Conservation (phyloP, 2,888 invertebrate species). For the Heliconius hortense region DNA sequence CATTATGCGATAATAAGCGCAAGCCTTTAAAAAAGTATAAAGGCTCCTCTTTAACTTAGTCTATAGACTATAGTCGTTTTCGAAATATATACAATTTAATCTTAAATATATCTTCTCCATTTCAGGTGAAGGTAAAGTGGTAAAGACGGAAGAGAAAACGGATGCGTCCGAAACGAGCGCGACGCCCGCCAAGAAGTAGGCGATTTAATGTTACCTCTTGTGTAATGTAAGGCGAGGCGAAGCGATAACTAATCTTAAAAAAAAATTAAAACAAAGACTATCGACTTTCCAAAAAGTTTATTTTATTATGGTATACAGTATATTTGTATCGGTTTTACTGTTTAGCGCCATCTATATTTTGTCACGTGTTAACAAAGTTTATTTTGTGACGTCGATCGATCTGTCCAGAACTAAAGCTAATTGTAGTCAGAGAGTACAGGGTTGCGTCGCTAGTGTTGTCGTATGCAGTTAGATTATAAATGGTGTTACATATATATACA, state of each 20-base stretch:
- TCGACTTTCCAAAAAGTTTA: constrained; percentile 35
- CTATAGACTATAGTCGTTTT: neutral
- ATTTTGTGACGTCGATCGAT: constrained; percentile 68
- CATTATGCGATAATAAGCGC: no score
- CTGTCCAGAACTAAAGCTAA: constrained; percentile 68
- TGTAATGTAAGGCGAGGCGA: neutral
- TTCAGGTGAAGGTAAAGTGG: constrained; percentile 76
- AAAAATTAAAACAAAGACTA: constrained; percentile 13
- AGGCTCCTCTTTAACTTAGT: no score
- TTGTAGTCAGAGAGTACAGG: constrained; percentile 45
- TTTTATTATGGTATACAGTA: constrained; percentile 40
- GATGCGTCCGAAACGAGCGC: constrained; percentile 64
- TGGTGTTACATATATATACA: no score
- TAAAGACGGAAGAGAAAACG: constrained; percentile 76
- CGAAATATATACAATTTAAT: neutral
- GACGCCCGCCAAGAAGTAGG: constrained; percentile 59
- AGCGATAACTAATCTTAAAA: neutral
- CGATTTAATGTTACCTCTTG: neutral
- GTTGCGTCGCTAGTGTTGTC: neutral
- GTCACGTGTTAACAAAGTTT: constrained; percentile 54
- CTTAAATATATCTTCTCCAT: constrained; percentile 26
- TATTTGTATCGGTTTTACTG: constrained; percentile 31
- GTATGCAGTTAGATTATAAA: neutral
- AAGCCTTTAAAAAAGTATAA: no score
- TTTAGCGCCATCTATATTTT: constrained; percentile 37